These are phyloP conservation scores for Lasioglossum albipes DNA, from an alignment of 1,140 invertebrate species.

Conservation along the genomic window DNA sequence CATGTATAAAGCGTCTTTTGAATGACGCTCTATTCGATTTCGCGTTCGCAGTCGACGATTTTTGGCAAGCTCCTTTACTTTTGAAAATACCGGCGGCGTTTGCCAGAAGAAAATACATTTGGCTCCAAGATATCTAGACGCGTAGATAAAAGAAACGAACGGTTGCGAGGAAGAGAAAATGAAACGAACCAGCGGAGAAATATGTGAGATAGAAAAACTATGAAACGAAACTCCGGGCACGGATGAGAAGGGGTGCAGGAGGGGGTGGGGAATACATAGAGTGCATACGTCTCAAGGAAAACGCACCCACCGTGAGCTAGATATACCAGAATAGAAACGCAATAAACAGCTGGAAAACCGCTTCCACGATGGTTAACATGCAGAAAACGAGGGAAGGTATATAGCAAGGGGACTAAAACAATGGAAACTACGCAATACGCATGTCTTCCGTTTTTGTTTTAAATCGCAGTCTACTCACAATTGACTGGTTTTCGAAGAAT, in stretches of 20 bases:
- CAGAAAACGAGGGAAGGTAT: not conserved
- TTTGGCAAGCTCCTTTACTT: slow-evolving; percentile 35
- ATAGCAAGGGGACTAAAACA: too few relatives aligned
- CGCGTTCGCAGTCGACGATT: slow-evolving; percentile 14
- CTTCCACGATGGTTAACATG: slow-evolving; percentile 29
- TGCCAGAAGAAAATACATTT: slow-evolving; percentile 36
- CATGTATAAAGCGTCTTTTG: too few relatives aligned
- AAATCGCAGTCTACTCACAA: too few relatives aligned
- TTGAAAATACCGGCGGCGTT: slow-evolving; percentile 37
- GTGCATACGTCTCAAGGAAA: slow-evolving; percentile 54
- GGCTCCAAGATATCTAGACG: slow-evolving; percentile 38
- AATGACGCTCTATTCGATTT: slow-evolving; percentile 12
- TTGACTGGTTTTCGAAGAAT: too few relatives aligned
- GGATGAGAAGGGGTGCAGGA: not conserved
- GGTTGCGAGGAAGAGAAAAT: slow-evolving; percentile 29
- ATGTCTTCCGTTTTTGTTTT: too few relatives aligned
- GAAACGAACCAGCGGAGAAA: slow-evolving; percentile 48
- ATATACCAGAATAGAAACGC: slow-evolving; percentile 43
- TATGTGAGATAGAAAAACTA: slow-evolving; percentile 54
- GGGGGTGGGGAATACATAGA: slow-evolving; percentile 12
- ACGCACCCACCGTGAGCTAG: slow-evolving; percentile 45
- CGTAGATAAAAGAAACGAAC: slow-evolving; percentile 48
- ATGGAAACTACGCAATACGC: too few relatives aligned
- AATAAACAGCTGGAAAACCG: slow-evolving; percentile 44
- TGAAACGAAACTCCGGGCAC: slow-evolving; percentile 3